Evolutionary conservation across 2,797 vertebrate species (phyloP), one percentile per base, ranked within the genome.

Genomic region (Neosilurus hyrtlii): DNA sequence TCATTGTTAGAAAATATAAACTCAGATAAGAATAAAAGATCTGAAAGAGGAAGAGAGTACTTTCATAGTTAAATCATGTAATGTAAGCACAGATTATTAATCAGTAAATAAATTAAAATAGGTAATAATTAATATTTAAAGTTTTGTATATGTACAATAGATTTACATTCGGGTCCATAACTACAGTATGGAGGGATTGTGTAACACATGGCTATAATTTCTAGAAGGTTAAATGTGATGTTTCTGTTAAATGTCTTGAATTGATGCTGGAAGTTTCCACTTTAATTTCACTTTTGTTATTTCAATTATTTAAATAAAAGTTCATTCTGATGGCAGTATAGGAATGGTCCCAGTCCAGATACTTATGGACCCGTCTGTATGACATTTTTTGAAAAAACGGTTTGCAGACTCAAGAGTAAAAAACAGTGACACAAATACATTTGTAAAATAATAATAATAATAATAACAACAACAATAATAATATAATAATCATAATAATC

Each of bases 1-100:
- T 89, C 86, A 85, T 89, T 78, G 79, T 87, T 62, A 90, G 88
- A 80, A 59, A 75, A 83, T 70, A 88, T 56, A 88, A 89, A 88
- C 83, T 79, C 82, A 87, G 80, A 90, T 84, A 85, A 76, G 83
- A 85, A 2, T 57, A 43, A 30, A 30, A 73, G 30, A 70, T 22
- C 63, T 35, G 30, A 66, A n/a, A 9, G 22, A 15, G 2, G 8
- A 15, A 24, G 2, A 15, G 52, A 1, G 15, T 24, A 26, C n/a
- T 18, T 26, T 54, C n/a, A 54, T 18, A 73, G 26, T 73, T 30
- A 15, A 73, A 26, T 51, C 70, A 24, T 57, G 52, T 56, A 74
- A 71, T 52, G 7, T 14, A 72, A 16, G 5, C 0, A 56, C 4
- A 30, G 24, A 74, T 56, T 5, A 56, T 16, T 56, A 74, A 35